These are phyloP conservation scores for Sinohyriopsis cumingii DNA, from an alignment of 2,888 invertebrate species.

Conservation along the genomic window DNA sequence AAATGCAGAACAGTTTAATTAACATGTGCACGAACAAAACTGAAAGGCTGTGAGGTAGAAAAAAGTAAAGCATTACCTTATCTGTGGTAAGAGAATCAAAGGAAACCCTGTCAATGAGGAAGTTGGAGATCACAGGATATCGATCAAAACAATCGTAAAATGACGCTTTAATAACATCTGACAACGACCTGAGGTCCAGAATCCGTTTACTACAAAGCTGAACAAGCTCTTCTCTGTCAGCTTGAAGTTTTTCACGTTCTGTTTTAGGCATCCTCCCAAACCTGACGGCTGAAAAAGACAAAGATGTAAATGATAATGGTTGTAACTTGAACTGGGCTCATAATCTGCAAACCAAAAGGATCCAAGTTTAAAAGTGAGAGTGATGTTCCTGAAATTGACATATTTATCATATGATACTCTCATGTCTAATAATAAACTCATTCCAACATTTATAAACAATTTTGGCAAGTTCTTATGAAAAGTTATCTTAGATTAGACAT, in stretches of 20 bases:
- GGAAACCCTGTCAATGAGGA: conserved; percentile 12
- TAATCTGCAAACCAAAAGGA: background rate
- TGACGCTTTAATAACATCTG: conserved; percentile 60
- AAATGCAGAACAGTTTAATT: too few species aligned
- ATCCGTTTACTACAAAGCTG: conserved; percentile 47
- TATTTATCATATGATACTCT: too few species aligned
- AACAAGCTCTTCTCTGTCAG: conserved; percentile 60
- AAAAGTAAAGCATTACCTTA: too few species aligned
- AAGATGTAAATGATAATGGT: background rate
- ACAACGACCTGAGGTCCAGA: conserved; percentile 57
- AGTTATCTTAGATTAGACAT: too few species aligned
- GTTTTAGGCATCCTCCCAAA: conserved; percentile 67
- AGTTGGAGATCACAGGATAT: conserved; percentile 25
- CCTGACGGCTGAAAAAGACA: conserved; percentile 52
- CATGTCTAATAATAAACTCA: too few species aligned
- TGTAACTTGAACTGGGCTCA: too few species aligned
- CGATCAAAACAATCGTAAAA: conserved; percentile 39
- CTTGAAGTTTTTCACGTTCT: conserved; percentile 62
- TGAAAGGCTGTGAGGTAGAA: too few species aligned
- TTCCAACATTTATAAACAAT: too few species aligned
- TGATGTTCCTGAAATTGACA: background rate
- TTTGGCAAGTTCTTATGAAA: too few species aligned
- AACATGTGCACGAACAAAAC: too few species aligned
- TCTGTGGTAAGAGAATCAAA: too few species aligned
- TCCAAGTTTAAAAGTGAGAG: background rate